Conservation (phyloP, 2,888 invertebrate species). For the Xanthorhoe designata region DNA sequence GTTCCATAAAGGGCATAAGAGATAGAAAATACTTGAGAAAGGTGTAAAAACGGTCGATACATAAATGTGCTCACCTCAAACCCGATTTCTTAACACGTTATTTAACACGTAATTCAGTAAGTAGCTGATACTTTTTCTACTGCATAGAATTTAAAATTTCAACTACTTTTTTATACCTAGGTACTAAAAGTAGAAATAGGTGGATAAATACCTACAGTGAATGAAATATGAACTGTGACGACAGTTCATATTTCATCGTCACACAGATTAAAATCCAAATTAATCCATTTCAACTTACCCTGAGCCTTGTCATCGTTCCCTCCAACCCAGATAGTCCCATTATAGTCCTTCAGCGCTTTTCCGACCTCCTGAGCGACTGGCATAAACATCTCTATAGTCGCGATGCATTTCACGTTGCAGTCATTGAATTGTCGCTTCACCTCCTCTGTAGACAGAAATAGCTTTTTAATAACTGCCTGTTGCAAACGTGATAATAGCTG, state of each 20-base stretch:
- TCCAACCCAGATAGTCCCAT: conserved; percentile 87
- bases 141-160: no score
- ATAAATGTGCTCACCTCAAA: no score
- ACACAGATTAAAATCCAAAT: neutral
- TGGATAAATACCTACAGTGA: no score
- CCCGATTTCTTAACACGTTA: no score
- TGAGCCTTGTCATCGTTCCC: conserved; percentile 83
- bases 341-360: conserved; percentile 83
- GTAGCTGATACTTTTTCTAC: no score
- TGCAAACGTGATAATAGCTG: conserved; percentile 10
- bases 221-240: no score
- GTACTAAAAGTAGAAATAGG: no score
- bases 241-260: no score
- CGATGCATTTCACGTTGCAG: conserved; percentile 87
- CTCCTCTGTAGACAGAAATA: conserved; percentile 80
- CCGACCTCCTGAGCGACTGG: conserved; percentile 85
- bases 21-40: neutral
- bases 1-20: neutral
- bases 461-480: conserved; percentile 16
- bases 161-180: no score
- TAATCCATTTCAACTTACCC: conserved; percentile 51
- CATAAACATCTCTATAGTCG: conserved; percentile 87
- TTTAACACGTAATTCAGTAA: no score
- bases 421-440: conserved; percentile 87
- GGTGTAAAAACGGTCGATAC: neutral